These are phyloP conservation scores for Amblyornis subalaris DNA, from an alignment of 2,113 vertebrate genomes.

Conservation along the genomic window DNA sequence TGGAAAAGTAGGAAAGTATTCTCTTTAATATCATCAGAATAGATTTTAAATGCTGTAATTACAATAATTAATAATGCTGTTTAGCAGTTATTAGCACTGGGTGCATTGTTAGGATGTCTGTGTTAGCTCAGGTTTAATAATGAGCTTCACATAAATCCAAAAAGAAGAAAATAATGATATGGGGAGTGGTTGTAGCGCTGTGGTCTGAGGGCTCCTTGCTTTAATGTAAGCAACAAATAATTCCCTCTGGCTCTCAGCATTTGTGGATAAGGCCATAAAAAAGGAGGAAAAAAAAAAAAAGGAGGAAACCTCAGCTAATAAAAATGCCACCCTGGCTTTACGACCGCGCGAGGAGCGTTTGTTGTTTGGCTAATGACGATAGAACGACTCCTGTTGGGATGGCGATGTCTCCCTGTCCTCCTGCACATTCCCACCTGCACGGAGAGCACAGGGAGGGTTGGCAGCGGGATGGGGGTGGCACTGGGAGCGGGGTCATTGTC, in stretches of 20 bases:
- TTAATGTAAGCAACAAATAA: constrained; percentile 61
- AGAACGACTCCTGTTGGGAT: not conserved
- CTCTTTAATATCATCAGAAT: constrained; percentile 14
- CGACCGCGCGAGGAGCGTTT: not conserved
- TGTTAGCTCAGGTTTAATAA: constrained; percentile 15
- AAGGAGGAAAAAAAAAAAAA: not conserved
- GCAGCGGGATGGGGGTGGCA: not conserved
- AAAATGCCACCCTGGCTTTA: constrained; percentile 47
- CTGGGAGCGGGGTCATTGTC: not conserved
- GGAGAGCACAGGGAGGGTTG: accelerated
- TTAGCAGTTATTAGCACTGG: constrained; percentile 28
- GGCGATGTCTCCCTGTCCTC: not conserved
- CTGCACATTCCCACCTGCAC: accelerated
- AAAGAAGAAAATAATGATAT: constrained; percentile 40
- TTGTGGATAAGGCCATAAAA: constrained; percentile 55
- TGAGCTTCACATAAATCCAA: constrained; percentile 11
- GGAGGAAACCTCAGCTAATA: constrained; percentile 58
- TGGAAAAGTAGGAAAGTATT: constrained; percentile 25
- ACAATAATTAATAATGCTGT: constrained; percentile 40
- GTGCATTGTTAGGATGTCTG: constrained; percentile 25
- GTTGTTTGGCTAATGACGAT: not conserved
- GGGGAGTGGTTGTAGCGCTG: constrained; percentile 9
- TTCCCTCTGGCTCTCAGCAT: constrained; percentile 50
- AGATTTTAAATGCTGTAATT: not conserved
- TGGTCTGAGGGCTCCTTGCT: constrained; percentile 48